These are phyloP conservation scores for Megaceryle alcyon DNA, from an alignment of 2,797 vertebrate genomes.

Conservation along the genomic window DNA sequence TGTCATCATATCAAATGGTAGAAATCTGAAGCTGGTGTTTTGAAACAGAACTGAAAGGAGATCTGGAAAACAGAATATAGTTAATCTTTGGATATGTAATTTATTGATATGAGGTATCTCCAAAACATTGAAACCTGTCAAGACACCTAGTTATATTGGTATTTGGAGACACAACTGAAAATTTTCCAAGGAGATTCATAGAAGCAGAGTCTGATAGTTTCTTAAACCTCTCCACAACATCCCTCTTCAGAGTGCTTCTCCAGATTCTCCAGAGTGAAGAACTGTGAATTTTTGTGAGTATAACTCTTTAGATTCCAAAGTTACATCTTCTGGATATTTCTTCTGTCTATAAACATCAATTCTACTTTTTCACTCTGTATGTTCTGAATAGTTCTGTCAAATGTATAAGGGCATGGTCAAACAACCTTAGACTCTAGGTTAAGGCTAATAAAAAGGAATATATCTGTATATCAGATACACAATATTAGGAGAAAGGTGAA, in stretches of 20 bases:
- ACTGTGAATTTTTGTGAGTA: not conserved
- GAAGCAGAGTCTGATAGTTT: not conserved
- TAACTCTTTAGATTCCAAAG: not conserved
- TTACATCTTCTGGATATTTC: not conserved
- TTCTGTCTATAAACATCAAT: not conserved
- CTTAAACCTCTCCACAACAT: not conserved
- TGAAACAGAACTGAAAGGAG: not conserved
- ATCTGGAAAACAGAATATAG: not conserved
- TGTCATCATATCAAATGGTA: not conserved
- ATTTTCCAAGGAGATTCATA: not conserved
- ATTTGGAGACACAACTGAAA: not conserved
- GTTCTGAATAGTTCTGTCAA: not conserved
- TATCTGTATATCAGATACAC: not conserved
- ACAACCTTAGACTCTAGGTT: not conserved
- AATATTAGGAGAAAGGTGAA: not conserved
- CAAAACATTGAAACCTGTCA: not conserved
- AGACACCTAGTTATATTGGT: not conserved
- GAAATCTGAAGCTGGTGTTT: not conserved
- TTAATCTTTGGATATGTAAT: not conserved
- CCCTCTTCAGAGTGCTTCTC: too few relatives aligned
- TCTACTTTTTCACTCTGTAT: not conserved
- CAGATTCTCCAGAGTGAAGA: not conserved
- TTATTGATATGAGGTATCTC: not conserved
- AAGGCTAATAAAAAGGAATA: not conserved
- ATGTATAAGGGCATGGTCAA: not conserved